Evolutionary conservation across 1,140 invertebrate genomes (phyloP), one percentile per base, ranked within the genome.

Genomic region (Phymorhynchus buccinoides): DNA sequence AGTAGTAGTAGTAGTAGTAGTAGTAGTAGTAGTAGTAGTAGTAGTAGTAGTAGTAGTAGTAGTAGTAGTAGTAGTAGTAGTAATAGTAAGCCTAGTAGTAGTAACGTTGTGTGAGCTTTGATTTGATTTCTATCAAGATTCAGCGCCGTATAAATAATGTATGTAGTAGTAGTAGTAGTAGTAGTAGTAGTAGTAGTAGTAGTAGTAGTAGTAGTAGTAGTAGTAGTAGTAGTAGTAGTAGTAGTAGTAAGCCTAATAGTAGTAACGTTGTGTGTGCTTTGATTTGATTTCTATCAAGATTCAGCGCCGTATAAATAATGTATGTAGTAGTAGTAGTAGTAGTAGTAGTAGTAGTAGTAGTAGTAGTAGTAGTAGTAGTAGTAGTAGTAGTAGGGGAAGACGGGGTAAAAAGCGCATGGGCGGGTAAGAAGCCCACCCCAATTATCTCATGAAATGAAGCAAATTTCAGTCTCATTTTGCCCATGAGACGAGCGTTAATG

Each of bases 61-160:
- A 32, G n/a, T 73, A 73, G 68, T 73, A 73, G 68, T 73, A 32
- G 68, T 73, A 73, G 68, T 73, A 73, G 68, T 66, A 18, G n/a
- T n/a, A n/a, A n/a, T 66, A 66, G 30, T n/a, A 66, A 30, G 56
- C 30, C 16, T 66, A 66, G 56, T 66, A 66, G 56, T 66, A 30
- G 56, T 66, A 66, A 30, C 30, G 56, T 16, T 66, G 16, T 18
- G 30, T 16, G 16, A 18, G 56, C n/a, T n/a, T n/a, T n/a, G n/a
- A n/a, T n/a, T n/a, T n/a, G n/a, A n/a, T n/a, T n/a, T n/a, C n/a
- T n/a, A n/a, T n/a, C n/a, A n/a, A n/a, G n/a, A n/a, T n/a, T n/a
- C n/a, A n/a, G n/a, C n/a, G n/a, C n/a, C n/a, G n/a, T n/a, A n/a
- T n/a, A n/a, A n/a, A n/a, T n/a, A n/a, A n/a, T n/a, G n/a, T n/a